phyloP scores from a whole-genome alignment of 1,140 invertebrate genomes.

The Charaxes varanes region DNA sequence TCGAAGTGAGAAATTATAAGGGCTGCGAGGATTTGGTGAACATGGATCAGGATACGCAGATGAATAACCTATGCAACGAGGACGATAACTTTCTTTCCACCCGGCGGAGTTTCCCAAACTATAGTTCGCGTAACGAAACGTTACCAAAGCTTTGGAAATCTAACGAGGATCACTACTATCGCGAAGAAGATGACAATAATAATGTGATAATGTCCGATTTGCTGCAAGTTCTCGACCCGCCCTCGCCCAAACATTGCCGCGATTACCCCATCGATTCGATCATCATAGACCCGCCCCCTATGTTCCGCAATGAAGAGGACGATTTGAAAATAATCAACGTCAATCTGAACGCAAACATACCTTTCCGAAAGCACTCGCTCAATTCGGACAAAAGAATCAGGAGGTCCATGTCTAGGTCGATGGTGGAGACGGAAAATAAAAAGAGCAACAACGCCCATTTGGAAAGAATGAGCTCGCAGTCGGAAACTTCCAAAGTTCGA shows the following conservation, averaged over 20 bases:
- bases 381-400: constrained; percentile 70
- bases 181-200: constrained; percentile 30
- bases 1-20: constrained; percentile 71
- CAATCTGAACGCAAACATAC: constrained; percentile 54
- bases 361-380: constrained; percentile 65
- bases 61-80: constrained; percentile 45
- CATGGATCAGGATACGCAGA: constrained; percentile 75
- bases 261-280: constrained; percentile 41
- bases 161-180: constrained; percentile 47
- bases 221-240: constrained; percentile 55
- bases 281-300: constrained; percentile 74
- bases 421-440: constrained; percentile 57
- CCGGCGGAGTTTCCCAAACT: constrained; percentile 55
- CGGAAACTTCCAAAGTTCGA: constrained; percentile 34
- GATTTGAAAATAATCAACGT: constrained; percentile 62
- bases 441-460: constrained; percentile 36
- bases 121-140: constrained; percentile 37
- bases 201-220: constrained; percentile 32
- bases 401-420: constrained; percentile 58
- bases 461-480: constrained; percentile 62
- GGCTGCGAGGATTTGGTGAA: constrained; percentile 80
- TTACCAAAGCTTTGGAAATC: constrained; percentile 59
- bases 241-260: constrained; percentile 42
- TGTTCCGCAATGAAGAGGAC: constrained; percentile 71
- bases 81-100: constrained; percentile 53